Conservation (phyloP, 2,888 invertebrate genomes). For the Diaphora mendica region DNA sequence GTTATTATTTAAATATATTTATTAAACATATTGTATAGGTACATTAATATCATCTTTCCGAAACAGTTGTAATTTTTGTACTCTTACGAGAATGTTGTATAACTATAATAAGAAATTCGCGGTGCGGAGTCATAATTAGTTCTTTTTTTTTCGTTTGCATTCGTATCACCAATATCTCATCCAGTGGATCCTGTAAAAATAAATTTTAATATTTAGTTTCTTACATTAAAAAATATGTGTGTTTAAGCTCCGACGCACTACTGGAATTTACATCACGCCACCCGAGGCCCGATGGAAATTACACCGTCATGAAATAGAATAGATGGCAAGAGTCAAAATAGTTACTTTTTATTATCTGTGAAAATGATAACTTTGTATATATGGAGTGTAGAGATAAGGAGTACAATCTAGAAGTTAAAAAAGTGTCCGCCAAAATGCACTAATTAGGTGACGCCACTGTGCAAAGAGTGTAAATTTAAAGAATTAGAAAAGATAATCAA, state of each 20-base stretch:
- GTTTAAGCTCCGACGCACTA: too few relatives aligned
- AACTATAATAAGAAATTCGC: constrained; percentile 73
- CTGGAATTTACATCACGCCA: background rate
- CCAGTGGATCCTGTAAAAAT: constrained; percentile 70
- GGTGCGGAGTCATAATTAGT: constrained; percentile 70
- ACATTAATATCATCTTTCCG: constrained; percentile 37
- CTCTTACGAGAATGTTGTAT: constrained; percentile 62
- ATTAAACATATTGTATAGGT: constrained; percentile 3
- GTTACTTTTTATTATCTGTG: too few relatives aligned
- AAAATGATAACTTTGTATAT: too few relatives aligned
- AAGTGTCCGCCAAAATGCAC: too few relatives aligned
- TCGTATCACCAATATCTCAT: constrained; percentile 69
- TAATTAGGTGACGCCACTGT: too few relatives aligned
- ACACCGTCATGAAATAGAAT: too few relatives aligned
- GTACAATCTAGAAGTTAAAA: too few relatives aligned
- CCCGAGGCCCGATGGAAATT: too few relatives aligned
- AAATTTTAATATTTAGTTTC: background rate
- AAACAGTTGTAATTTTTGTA: constrained; percentile 31
- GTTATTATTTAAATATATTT: background rate
- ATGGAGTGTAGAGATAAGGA: too few relatives aligned
- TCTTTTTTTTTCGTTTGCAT: constrained; percentile 72
- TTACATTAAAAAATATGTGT: background rate
- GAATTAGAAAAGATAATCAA: too few relatives aligned
- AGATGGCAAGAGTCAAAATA: too few relatives aligned
- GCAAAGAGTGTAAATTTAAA: too few relatives aligned